Conservation (phyloP, 2,888 invertebrate species). For the Agrochola circellaris region DNA sequence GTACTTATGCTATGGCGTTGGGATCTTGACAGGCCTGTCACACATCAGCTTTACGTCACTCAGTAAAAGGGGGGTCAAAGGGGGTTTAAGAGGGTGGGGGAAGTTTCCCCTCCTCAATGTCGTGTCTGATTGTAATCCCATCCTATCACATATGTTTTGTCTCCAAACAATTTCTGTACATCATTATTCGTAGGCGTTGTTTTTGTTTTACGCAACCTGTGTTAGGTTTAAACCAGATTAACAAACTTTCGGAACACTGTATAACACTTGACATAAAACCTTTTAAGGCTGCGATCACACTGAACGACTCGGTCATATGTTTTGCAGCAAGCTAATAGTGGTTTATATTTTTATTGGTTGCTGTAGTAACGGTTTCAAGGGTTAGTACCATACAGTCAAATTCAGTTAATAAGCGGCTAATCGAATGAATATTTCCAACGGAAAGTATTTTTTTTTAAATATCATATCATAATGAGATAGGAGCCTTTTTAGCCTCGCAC, state of each 20-base stretch:
- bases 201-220: conserved; percentile 56
- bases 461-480: too few species aligned
- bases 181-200: conserved; percentile 55
- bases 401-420: neutral
- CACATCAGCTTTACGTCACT: conserved; percentile 64
- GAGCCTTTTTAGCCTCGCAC: too few species aligned
- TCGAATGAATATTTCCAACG: conserved; percentile 18
- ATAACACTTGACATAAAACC: neutral
- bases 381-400: too few species aligned
- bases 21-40: conserved; percentile 62
- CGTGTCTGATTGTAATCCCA: conserved; percentile 65
- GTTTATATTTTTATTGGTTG: neutral
- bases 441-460: too few species aligned
- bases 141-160: conserved; percentile 64
- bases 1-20: conserved; percentile 38
- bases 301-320: neutral
- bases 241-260: neutral
- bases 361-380: too few species aligned
- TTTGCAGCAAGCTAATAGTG: neutral
- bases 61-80: conserved; percentile 12
- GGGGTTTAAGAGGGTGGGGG: neutral
- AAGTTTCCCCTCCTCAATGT: conserved; percentile 37
- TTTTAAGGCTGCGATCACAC: neutral
- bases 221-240: conserved; percentile 44
- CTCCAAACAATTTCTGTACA: conserved; percentile 56